A percentile compares a stretch with the other conserved stretches of the same genome.
These are phyloP conservation scores for Pygoscelis adeliae DNA, from an alignment of 2,113 vertebrate species.

Conservation along the genomic window DNA sequence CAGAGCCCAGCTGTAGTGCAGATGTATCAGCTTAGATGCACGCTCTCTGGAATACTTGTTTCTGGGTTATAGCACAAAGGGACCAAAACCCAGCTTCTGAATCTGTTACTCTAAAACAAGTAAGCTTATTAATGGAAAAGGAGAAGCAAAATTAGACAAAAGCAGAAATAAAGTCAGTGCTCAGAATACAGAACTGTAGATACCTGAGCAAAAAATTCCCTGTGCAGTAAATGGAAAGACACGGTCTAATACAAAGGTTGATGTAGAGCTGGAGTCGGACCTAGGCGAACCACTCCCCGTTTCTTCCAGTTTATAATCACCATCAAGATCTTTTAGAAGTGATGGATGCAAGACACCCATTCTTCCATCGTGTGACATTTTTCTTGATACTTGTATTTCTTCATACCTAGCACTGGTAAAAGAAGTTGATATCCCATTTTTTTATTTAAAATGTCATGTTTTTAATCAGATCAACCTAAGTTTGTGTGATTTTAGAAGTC, in stretches of 20 bases:
- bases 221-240: neutral
- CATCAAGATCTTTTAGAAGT: neutral
- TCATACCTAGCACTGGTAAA: neutral
- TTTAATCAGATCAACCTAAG: neutral
- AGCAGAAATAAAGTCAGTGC: neutral
- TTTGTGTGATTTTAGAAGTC: neutral
- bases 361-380: neutral
- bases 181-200: neutral
- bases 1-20: constrained; percentile 59
- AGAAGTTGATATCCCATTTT: neutral
- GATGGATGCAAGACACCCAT: neutral
- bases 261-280: neutral
- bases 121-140: neutral
- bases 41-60: neutral
- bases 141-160: neutral
- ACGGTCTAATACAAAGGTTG: neutral
- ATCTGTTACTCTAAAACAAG: neutral
- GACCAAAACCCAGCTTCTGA: neutral
- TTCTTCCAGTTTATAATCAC: neutral
- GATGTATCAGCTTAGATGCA: constrained; percentile 28
- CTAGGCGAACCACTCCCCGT: neutral
- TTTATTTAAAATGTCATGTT: neutral
- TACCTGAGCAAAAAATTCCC: neutral
- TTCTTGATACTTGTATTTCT: neutral
- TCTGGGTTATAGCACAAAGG: constrained; percentile 27